Percentiles rank a stretch among this genome's conserved stretches.
phyloP scores from a whole-genome alignment of 2,113 vertebrate genomes.

The Rhynchomys soricoides region DNA sequence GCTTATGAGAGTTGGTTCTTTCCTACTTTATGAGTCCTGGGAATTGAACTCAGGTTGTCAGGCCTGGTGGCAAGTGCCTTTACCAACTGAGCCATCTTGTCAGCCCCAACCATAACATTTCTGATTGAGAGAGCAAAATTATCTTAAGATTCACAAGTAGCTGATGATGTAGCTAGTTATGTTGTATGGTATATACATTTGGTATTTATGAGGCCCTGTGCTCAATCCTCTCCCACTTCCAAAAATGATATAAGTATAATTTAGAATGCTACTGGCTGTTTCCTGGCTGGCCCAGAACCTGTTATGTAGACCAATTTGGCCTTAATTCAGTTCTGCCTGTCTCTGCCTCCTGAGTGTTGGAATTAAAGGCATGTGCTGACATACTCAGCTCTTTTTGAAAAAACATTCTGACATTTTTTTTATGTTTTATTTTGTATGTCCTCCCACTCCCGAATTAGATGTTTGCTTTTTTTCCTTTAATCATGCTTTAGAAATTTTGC shows the following conservation, averaged over 20 bases:
- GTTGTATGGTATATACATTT: not conserved
- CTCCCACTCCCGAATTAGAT: not conserved
- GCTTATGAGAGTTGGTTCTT: not conserved
- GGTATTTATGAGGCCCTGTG: not conserved
- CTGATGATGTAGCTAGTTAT: not conserved
- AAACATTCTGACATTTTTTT: conserved; percentile 14
- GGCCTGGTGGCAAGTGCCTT: not conserved
- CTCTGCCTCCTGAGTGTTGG: not conserved
- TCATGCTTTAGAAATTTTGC: conserved; percentile 32
- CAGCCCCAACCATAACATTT: not conserved
- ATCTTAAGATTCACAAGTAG: not conserved
- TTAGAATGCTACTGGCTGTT: not conserved
- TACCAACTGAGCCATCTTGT: not conserved
- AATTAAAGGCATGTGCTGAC: not conserved
- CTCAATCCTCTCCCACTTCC: not conserved
- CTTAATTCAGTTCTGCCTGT: not conserved
- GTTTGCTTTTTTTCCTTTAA: not conserved
- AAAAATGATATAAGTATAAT: not conserved
- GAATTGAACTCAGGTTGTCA: not conserved
- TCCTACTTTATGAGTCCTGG: no score
- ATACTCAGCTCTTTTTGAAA: conserved; percentile 14
- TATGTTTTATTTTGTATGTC: not conserved
- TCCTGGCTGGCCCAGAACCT: not conserved
- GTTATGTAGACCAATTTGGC: not conserved
- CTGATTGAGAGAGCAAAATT: not conserved